Percentiles rank a stretch among this genome's conserved stretches.
Conservation (phyloP, 2,113 vertebrate species). For the Pycnonotus jocosus region DNA sequence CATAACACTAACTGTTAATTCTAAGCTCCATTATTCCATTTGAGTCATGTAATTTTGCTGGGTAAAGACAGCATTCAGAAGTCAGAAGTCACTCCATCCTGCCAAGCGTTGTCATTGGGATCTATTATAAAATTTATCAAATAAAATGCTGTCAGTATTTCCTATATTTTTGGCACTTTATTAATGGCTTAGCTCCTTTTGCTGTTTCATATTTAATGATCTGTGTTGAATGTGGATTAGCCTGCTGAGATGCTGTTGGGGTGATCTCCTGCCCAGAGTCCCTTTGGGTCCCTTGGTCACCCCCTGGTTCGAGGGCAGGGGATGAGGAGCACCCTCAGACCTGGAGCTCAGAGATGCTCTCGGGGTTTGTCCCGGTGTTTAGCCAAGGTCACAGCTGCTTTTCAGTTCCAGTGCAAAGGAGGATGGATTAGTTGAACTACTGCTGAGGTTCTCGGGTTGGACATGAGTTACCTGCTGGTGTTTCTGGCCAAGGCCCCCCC, state of each 20-base stretch:
- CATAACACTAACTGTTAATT: slow-evolving; percentile 72
- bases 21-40: slow-evolving; percentile 67
- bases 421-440: neutral
- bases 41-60: slow-evolving; percentile 65
- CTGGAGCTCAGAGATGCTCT: neutral
- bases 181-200: slow-evolving; percentile 47
- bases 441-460: slow-evolving; percentile 30
- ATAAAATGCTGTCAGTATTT: slow-evolving; percentile 65
- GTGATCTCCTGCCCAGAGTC: neutral
- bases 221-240: slow-evolving; percentile 46
- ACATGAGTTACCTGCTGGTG: neutral
- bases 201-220: slow-evolving; percentile 37
- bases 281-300: neutral
- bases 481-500: neutral
- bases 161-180: slow-evolving; percentile 63
- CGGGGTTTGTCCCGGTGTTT: neutral
- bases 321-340: neutral
- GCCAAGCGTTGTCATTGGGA: slow-evolving; percentile 45
- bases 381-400: slow-evolving; percentile 34
- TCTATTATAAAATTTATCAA: slow-evolving; percentile 41
- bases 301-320: neutral
- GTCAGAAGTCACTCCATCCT: slow-evolving; percentile 53
- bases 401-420: neutral
- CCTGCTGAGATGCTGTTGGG: slow-evolving; percentile 43
- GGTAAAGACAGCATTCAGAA: slow-evolving; percentile 61